Conservation (phyloP, 2,888 invertebrate species). For the Melinopterus prodromus region DNA sequence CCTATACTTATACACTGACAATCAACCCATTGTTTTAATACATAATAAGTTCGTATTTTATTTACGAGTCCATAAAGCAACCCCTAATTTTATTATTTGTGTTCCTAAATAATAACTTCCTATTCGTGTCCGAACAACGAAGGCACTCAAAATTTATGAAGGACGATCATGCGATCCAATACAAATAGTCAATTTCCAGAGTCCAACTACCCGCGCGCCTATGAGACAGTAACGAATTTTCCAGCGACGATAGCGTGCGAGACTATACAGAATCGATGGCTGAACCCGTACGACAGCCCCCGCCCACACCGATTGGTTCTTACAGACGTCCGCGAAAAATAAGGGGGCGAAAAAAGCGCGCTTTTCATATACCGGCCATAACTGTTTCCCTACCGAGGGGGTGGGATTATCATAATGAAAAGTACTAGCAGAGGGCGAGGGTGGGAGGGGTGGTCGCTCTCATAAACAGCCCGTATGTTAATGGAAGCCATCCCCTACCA, state of each 20-base stretch:
- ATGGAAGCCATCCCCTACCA: conserved; percentile 4
- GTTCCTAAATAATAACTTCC: conserved; percentile 4
- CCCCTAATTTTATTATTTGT: neutral
- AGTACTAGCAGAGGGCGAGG: conserved; percentile 26
- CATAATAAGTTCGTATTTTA: neutral
- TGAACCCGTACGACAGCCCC: neutral
- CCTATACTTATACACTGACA: neutral
- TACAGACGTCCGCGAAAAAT: conserved; percentile 19
- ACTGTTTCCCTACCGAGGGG: conserved; percentile 34
- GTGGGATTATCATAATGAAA: conserved; percentile 48
- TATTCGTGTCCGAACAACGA: neutral
- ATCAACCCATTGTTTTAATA: neutral
- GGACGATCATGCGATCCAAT: conserved; percentile 23
- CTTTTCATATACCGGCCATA: conserved; percentile 14
- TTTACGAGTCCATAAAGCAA: neutral
- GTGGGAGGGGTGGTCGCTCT: conserved; percentile 24
- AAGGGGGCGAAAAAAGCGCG: conserved; percentile 21
- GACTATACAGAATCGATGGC: conserved; percentile 4
- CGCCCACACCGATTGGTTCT: conserved; percentile 14
- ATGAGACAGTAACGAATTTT: neutral
- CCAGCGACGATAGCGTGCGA: neutral
- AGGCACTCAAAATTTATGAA: conserved; percentile 15
- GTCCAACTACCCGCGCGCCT: neutral
- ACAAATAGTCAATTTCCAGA: neutral
- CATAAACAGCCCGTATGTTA: neutral